Conservation (phyloP, 2,113 vertebrate species). For the Prinia subflava region DNA sequence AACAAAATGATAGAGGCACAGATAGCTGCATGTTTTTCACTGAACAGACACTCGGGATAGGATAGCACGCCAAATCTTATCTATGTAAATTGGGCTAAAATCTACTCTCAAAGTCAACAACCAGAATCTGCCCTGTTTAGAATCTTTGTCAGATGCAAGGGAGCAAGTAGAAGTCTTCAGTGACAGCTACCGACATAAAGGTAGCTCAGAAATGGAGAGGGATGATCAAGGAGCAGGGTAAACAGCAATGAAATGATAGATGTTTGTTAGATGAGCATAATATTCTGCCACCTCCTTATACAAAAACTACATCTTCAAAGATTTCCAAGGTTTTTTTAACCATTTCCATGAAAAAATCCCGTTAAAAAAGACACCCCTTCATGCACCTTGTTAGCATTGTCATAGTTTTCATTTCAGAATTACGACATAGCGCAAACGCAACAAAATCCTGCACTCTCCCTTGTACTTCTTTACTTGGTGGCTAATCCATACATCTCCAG, state of each 20-base stretch:
- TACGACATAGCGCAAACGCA: background rate
- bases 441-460: background rate
- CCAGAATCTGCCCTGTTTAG: slow-evolving; percentile 19
- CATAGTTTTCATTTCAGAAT: background rate
- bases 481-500: background rate
- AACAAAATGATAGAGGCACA: background rate
- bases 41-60: slow-evolving; percentile 34
- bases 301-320: slow-evolving; percentile 14
- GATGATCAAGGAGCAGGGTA: slow-evolving; percentile 25
- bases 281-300: background rate
- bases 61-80: slow-evolving; percentile 19
- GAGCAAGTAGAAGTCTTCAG: slow-evolving; percentile 26
- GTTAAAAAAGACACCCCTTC: background rate
- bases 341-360: background rate
- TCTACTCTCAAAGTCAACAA: slow-evolving; percentile 24
- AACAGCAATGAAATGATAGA: background rate
- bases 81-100: slow-evolving; percentile 55
- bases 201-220: background rate
- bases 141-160: slow-evolving; percentile 26
- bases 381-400: background rate
- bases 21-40: slow-evolving; percentile 1
- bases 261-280: background rate
- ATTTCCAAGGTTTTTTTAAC: background rate
- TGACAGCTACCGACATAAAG: slow-evolving; percentile 34
- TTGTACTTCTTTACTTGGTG: background rate